Evolutionary conservation across 2,888 invertebrate species (phyloP), one percentile per base, ranked within the genome.

Genomic region (Stictocephala bisonia): DNA sequence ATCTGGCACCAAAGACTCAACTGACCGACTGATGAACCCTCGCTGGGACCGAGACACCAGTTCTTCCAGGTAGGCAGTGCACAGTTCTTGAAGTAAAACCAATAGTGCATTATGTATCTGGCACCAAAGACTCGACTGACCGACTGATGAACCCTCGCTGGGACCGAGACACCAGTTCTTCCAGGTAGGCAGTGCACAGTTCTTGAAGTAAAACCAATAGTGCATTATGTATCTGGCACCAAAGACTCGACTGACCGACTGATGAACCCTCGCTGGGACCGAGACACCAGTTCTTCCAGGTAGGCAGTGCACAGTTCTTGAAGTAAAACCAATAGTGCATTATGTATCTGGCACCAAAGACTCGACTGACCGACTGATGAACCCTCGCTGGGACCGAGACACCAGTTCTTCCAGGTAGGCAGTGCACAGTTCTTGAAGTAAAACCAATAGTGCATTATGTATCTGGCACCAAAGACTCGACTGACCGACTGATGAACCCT

Each of bases 361-460:
- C 78, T 83, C 78, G 75, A 72, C 79, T 69, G 78, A 80, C 78
- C 73, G 80, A 77, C 75, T 78, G 80, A 83, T 74, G 79, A 80
- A 75, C 74, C 79, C 78, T 72, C 76, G 75, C 71, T 77, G 78
- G 71, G 80, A 80, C 66, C 76, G 78, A 58, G 80, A 80, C 64
- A 78, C 76, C 64, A 75, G 77, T 67, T 78, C 80, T 53, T 80
- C 80, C 27, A 79, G 80, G 80, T 81, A n/a, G n/a, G n/a, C n/a
- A n/a, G n/a, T n/a, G n/a, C n/a, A n/a, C n/a, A n/a, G n/a, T n/a
- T n/a, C n/a, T n/a, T n/a, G n/a, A n/a, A n/a, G n/a, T n/a, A n/a
- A n/a, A n/a, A n/a, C n/a, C 95, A 58, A 95, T 96, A 80, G 95
- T 95, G 71, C 95, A 95, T 84, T 95, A 95, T 87, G 95, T 95